These are phyloP conservation scores for Drosophila meridionalis DNA, from an alignment of 2,888 invertebrate species.

Conservation along the genomic window DNA sequence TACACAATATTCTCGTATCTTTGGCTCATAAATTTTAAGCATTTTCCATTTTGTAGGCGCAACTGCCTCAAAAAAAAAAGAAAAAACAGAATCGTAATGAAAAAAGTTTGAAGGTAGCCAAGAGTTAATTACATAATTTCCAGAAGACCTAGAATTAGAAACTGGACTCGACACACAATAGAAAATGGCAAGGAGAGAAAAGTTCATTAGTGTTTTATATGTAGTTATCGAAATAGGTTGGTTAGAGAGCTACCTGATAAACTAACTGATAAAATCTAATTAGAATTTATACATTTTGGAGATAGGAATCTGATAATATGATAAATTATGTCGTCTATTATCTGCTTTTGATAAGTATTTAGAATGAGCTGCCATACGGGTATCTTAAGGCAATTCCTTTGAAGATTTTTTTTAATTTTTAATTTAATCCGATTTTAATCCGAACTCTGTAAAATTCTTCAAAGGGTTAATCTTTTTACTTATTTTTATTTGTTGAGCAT, in stretches of 20 bases:
- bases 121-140: slow-evolving; percentile 58
- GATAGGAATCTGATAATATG: not conserved
- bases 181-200: not conserved
- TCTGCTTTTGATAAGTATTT: not conserved
- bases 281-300: not conserved
- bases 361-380: too few relatives aligned
- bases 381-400: not conserved
- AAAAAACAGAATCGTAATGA: slow-evolving; percentile 37
- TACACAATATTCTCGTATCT: slow-evolving; percentile 57
- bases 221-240: not conserved
- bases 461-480: not conserved
- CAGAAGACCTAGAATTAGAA: slow-evolving; percentile 22
- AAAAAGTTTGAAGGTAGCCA: slow-evolving; percentile 64
- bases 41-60: slow-evolving; percentile 40
- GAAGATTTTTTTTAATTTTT: too few relatives aligned
- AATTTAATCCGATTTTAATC: not conserved
- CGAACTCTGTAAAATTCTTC: not conserved
- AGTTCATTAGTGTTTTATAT: slow-evolving; percentile 28
- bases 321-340: not conserved
- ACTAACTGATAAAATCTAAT: not conserved
- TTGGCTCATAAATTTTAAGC: slow-evolving; percentile 72
- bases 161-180: not conserved
- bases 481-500: too few relatives aligned
- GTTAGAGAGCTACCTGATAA: not conserved
- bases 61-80: not conserved